A percentile compares a stretch with the other conserved stretches of the same genome.
Evolutionary conservation across 2,888 invertebrate genomes (phyloP).

Genomic region (Rhamphomyia laevipes): DNA sequence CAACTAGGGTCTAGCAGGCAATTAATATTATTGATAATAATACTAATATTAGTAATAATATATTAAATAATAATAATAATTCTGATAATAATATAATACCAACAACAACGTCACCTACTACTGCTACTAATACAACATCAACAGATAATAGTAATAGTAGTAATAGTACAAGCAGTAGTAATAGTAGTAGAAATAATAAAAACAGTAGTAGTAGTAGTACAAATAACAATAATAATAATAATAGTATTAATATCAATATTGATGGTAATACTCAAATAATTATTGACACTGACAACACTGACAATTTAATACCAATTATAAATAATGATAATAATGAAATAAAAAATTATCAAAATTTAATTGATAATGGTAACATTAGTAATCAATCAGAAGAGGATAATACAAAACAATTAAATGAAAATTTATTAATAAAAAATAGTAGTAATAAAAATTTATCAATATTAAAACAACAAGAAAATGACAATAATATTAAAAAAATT

Average conservation of each 20-base stretch:
- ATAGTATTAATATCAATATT: slow-evolving; percentile 8
- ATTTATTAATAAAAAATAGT: neutral
- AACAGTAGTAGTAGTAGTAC: slow-evolving; percentile 18
- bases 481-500: neutral
- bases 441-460: neutral
- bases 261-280: neutral
- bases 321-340: neutral
- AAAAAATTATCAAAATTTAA: neutral
- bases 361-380: neutral
- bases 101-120: neutral
- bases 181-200: slow-evolving; percentile 17
- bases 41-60: slow-evolving; percentile 13
- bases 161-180: slow-evolving; percentile 11
- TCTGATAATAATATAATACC: slow-evolving; percentile 9
- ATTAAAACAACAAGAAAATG: too few species aligned
- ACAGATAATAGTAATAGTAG: slow-evolving; percentile 4
- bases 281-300: slow-evolving; percentile 2
- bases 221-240: slow-evolving; percentile 12
- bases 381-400: slow-evolving; percentile 14
- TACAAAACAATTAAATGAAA: slow-evolving; percentile 6
- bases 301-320: neutral
- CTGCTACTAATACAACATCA: slow-evolving; percentile 5
- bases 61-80: slow-evolving; percentile 8
- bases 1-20: slow-evolving; percentile 61
- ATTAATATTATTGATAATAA: slow-evolving; percentile 27